Evolutionary conservation across 2,888 invertebrate genomes (phyloP), one percentile per base, ranked within the genome.

Genomic region (Polyommatus iphigenia): DNA sequence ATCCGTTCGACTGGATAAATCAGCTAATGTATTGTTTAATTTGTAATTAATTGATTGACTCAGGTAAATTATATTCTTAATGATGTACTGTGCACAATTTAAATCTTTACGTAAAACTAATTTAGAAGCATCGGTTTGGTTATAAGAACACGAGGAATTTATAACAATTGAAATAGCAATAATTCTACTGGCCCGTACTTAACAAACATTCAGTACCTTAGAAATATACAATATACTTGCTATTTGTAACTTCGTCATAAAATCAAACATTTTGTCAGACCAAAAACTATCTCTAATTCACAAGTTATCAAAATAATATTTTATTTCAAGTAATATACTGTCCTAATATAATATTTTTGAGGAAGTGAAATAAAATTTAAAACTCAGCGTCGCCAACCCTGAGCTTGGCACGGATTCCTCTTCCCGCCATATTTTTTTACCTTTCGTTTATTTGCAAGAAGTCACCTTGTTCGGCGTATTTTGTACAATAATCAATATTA

Each of bases 361-460:
- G 6, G 8, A 7, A 59, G 7, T 59, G 20, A 59, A 62, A 62
- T 24, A 62, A 62, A 24, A 67, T 18, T 13, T 2, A 32, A 67
- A 67, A 67, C 29, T 67, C 15, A 5, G 13, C 67, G 67, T 32
- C 18, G 67, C 29, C 67, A 67, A 18, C 67, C 67, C 67, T 67
- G 18, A 18, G 29, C 29, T 29, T 67, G 29, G 67, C 29, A 67
- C 67, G 67, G 67, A 67, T 67, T 67, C 67, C 67, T 67, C 67
- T 67, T 67, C 29, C 29, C 29, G 67, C 67, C 29, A 67, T n/a
- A n/a, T 67, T 15, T 67, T 29, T 67, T 29, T 67, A 67, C 67
- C 67, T 67, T 67, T 67, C 67, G 67, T 67, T 67, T 67, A 67
- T 67, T 67, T 32, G 67, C 18, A 67, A 67, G 67, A 29, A 67